phyloP scores from a whole-genome alignment of 2,888 invertebrate species.

The Ormyrus labotus region DNA sequence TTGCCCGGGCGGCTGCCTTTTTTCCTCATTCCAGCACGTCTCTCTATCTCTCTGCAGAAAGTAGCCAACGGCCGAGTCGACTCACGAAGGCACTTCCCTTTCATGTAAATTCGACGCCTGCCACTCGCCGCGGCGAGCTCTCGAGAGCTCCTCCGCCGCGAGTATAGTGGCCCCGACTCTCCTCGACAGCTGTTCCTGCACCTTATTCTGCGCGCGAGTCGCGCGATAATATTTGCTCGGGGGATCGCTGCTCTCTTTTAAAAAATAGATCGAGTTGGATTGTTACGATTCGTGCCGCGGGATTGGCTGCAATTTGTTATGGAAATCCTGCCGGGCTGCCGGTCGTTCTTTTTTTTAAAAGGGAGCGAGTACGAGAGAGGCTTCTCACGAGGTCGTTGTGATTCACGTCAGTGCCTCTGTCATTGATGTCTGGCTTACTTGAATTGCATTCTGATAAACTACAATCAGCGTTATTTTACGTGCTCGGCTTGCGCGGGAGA shows the following conservation, averaged over 20 bases:
- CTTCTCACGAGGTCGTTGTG: too few relatives aligned
- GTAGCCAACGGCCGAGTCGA: too few relatives aligned
- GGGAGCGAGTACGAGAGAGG: too few relatives aligned
- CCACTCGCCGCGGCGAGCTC: conserved; percentile 4
- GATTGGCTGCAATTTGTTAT: too few relatives aligned
- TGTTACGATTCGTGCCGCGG: conserved; percentile 8
- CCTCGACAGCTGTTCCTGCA: conserved; percentile 26
- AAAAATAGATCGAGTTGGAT: neutral
- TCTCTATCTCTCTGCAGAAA: conserved; percentile 1
- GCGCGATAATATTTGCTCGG: conserved; percentile 26
- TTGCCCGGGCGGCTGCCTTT: neutral
- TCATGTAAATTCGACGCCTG: conserved; percentile 48
- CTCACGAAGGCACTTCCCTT: conserved; percentile 40
- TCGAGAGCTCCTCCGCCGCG: neutral
- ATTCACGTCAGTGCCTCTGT: neutral
- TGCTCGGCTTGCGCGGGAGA: neutral
- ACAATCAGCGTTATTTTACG: conserved; percentile 12
- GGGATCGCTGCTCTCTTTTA: neutral
- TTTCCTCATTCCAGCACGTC: neutral
- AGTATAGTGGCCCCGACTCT: neutral
- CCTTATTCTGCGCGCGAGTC: neutral
- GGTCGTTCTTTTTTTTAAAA: too few relatives aligned
- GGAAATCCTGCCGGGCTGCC: too few relatives aligned
- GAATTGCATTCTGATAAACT: neutral
- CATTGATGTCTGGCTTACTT: conserved; percentile 5